phyloP scores from a whole-genome alignment of 2,797 vertebrate genomes.

The Oreochromis grahami region DNA sequence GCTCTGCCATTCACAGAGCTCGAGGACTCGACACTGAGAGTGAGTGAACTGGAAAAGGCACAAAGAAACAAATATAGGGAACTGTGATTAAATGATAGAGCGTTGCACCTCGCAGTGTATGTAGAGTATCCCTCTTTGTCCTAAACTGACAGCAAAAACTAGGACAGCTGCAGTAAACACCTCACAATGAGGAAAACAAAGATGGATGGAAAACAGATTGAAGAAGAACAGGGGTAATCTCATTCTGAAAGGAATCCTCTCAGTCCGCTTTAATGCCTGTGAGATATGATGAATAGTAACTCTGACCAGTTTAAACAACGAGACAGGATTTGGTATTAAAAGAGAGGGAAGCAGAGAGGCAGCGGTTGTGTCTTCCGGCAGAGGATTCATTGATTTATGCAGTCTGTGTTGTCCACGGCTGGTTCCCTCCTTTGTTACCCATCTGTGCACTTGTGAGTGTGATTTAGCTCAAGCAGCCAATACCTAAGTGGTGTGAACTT shows the following conservation, averaged over 20 bases:
- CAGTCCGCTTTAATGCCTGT: constrained; percentile 17
- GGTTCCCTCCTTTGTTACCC: constrained; percentile 13
- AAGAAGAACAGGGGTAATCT: constrained; percentile 21
- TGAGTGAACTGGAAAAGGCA: neutral
- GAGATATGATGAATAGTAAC: constrained; percentile 40
- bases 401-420: constrained; percentile 5
- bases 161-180: constrained; percentile 14
- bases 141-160: constrained; percentile 13
- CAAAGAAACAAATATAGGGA: neutral
- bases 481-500: constrained; percentile 28
- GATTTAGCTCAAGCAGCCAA: constrained; percentile 24
- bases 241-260: constrained; percentile 26
- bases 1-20: neutral
- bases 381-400: constrained; percentile 43
- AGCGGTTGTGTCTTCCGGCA: neutral
- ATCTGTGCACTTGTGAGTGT: constrained; percentile 26
- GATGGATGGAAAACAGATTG: constrained; percentile 22
- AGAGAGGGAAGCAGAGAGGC: constrained; percentile 2
- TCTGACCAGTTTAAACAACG: constrained; percentile 14
- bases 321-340: constrained; percentile 19
- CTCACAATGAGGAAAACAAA: constrained; percentile 10
- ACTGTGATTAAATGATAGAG: constrained; percentile 6
- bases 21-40: neutral
- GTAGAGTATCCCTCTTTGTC: neutral
- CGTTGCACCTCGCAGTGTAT: neutral